Evolutionary conservation across 2,113 vertebrate genomes (phyloP), one percentile per base, ranked within the genome.

Genomic region (Aptenodytes patagonicus): DNA sequence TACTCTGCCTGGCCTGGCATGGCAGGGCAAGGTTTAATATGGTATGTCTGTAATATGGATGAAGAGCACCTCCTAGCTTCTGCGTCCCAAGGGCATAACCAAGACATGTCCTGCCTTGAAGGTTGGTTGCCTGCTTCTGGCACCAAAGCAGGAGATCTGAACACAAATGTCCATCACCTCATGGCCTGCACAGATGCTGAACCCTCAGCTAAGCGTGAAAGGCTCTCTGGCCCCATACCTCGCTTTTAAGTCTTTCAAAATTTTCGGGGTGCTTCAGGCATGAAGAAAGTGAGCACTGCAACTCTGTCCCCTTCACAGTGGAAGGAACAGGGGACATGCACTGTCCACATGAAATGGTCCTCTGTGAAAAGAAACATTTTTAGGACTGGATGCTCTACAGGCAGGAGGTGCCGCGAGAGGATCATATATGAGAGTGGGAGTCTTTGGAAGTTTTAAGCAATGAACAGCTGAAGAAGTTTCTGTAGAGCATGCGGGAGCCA

Each of bases 381-480:
- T 40, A 57, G n/a, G 75, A 25, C 54, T 80, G 78, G 75, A 61
- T 61, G 75, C 15, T 68, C 40, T 61, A 64, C 49, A 54, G 46
- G 68, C 68, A 70, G 80, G 51, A 16, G 1, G 29, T 91, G 70
- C 66, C 12, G 2, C 2, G 2, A 88, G 70, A 85, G 52, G 36
- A 62, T 65, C 14, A 6, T 78, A n/a, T 5, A 0, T 21, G 38
- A 70, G 46, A 72, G 86, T 81, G 60, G 55, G 89, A 92, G 71
- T 75, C 72, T 77, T 86, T 62, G 42, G 76, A 78, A 81, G 52
- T 95, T 95, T 90, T 57, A 95, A 90, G 92, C 66, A 40, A 54
- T 11, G 89, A 90, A 93, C 83, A 96, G 93, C 89, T 96, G 94
- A 95, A 83, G 62, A 92, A 86, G 29, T 91, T 92, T 91, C 80